Base-by-base conservation (phyloP, 2,888 invertebrate genomes). In the Meloe dianella region DNA sequence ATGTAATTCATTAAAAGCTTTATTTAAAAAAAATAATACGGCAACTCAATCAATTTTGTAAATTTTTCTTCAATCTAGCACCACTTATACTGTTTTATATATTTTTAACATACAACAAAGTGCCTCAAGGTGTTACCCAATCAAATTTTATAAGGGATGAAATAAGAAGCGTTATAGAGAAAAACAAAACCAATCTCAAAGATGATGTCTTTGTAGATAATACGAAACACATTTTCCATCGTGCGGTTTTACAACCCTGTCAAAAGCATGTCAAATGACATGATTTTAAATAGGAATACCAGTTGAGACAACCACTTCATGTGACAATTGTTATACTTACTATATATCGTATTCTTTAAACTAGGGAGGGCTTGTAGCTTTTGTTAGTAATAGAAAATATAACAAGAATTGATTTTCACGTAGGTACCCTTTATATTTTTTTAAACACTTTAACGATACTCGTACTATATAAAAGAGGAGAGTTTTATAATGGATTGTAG, bases 271-370 rank as follows among this genome's bases (percentile, higher is more conserved):
- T 67, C 67, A 67, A 64, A 67, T 58, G 67, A 63, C 64, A 64
- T 38, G 56, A 61, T 64, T 63, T 63, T 64, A 67, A 67, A 67
- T 67, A 67, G 67, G 64, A 64, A 67, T 63, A 60, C 63, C 63
- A 54, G 61, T 67, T 67, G 67, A 67, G 64, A 67, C 64, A 65
- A 67, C 64, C 67, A 67, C 67, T 67, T 65, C 61, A 67, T 47
- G 64, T 62, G 64, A 64, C 67, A 67, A 67, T 67, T 67, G 67
- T 47, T 47, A 20, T 41, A 30, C 14, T n/a, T n/a, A 35, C 1
- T 14, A 20, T 61, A 61, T n/a, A n/a, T n/a, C n/a, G 41, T 17
- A 47, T 58, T 63, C 67, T 67, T 58, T 56, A 20, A 20, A 47
- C 12, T 9, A 9, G 20, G 47, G 62, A 62, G 62, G 67, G 64